Evolutionary conservation across 1,140 invertebrate species (phyloP).

Genomic region (Leguminivora glycinivorella): DNA sequence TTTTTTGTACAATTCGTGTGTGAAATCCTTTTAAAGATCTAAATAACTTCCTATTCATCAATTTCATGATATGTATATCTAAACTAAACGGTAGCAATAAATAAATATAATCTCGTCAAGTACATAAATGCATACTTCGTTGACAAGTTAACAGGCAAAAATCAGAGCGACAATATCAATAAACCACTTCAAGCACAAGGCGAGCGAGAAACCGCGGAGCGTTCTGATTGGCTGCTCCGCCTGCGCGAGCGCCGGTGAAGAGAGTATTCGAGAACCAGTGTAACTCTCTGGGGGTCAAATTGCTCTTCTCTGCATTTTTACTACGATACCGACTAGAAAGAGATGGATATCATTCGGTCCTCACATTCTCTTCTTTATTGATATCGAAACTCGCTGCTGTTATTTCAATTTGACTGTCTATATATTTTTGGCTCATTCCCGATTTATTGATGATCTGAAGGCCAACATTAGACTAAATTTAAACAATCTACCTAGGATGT

Average conservation of each 20-base stretch:
- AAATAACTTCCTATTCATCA: too few relatives aligned
- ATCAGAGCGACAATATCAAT: slow-evolving; percentile 27
- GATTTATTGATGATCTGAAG: too few relatives aligned
- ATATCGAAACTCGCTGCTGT: too few relatives aligned
- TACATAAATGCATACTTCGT: neutral
- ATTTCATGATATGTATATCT: too few relatives aligned
- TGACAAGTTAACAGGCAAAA: slow-evolving; percentile 15
- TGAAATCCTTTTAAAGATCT: neutral
- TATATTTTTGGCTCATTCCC: too few relatives aligned
- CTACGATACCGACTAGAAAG: too few relatives aligned
- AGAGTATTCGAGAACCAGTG: neutral
- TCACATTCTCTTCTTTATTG: neutral
- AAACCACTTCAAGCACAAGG: slow-evolving; percentile 19
- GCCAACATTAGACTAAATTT: too few relatives aligned
- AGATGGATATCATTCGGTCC: too few relatives aligned
- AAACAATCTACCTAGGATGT: too few relatives aligned
- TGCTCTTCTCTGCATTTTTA: too few relatives aligned
- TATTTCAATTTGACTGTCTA: too few relatives aligned
- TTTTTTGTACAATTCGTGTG: too few relatives aligned
- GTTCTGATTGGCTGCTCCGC: neutral
- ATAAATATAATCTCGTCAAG: neutral
- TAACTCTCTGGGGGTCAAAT: neutral
- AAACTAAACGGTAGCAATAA: neutral
- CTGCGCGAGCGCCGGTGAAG: neutral
- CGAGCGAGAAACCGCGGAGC: neutral